A percentile compares a stretch with the other conserved stretches of the same genome.
Evolutionary conservation across 2,888 invertebrate genomes (phyloP).

Genomic region (Anticlea derivata): DNA sequence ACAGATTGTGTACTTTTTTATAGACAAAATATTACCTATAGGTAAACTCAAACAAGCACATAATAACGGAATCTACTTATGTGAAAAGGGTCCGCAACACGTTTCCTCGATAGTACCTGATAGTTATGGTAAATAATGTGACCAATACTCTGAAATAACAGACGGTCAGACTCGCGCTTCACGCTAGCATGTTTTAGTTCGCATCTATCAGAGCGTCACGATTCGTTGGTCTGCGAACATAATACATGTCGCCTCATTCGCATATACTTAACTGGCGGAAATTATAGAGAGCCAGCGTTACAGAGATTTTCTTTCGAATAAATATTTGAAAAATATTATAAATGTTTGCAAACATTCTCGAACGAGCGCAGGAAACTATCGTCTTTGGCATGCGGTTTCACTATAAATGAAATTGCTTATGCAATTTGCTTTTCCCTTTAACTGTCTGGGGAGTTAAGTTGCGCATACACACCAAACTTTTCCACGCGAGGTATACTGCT

Average conservation of each 20-base stretch:
- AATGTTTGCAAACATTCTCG: conserved; percentile 35
- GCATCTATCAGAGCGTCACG: conserved; percentile 19
- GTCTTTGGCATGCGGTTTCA: conserved; percentile 32
- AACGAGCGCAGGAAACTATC: conserved; percentile 33
- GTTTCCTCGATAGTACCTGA: too few species aligned
- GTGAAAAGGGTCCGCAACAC: too few species aligned
- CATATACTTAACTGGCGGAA: conserved; percentile 34
- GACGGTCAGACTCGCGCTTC: conserved; percentile 1
- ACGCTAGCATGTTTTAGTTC: conserved; percentile 13
- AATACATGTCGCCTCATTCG: conserved; percentile 31
- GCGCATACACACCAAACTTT: conserved; percentile 11
- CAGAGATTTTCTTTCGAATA: conserved; percentile 40
- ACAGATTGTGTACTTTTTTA: too few species aligned
- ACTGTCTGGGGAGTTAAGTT: conserved; percentile 23
- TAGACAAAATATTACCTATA: too few species aligned
- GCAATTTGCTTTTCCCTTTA: conserved; percentile 37
- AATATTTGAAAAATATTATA: conserved; percentile 37
- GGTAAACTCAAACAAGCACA: too few species aligned
- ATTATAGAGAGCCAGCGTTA: conserved; percentile 41
- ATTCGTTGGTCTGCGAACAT: conserved; percentile 20
- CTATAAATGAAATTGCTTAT: conserved; percentile 38
- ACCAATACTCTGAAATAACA: neutral
- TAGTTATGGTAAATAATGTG: neutral
- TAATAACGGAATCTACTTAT: too few species aligned
- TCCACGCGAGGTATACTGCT: neutral